Base-by-base conservation (phyloP, 2,888 invertebrate species). In the Pammene fasciana region DNA sequence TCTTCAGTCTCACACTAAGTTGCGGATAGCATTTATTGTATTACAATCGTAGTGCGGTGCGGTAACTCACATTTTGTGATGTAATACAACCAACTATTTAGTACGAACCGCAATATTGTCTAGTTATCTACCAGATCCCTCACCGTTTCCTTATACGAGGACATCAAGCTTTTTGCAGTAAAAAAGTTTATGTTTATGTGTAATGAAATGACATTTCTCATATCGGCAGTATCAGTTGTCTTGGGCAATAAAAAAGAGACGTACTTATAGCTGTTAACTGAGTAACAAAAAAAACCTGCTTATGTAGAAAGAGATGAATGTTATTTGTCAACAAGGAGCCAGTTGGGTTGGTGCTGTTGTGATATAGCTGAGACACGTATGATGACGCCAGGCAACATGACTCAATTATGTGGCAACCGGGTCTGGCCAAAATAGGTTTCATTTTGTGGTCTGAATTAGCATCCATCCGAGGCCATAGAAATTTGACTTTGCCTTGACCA, bases 311-410 rank as follows among this genome's bases (percentile, higher is more conserved):
- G 50, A 18, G 61, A 38, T 34, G 18, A 43, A 46, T 61, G 46
- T 34, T 46, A 46, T 60, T 46, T 48, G 18, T 50, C 61, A 14
- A 13, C 38, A 48, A 38, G 36, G 14, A 48, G 18, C 48, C 16
- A 13, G 46, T 61, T 60, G 11, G 26, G 48, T 43, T 57, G 10
- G 45, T 46, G 79, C 79, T 79, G 71, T 76, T 73, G 75, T 70
- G 70, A 78, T 55, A 66, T 65, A 48, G 59, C 64, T 65, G 72
- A 71, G 68, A 72, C 73, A 67, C 71, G 62, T 75, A 74, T 65
- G 76, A 72, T 73, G 74, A 76, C 75, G 74, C 55, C 70, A 74
- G 73, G 73, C 65, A 60, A 67, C 68, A 67, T 80, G 79, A 79
- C 73, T 77, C 76, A 76, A 59, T 71, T 52, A 72, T 72, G 68